A percentile compares a stretch with the other conserved stretches of the same genome.
These are phyloP conservation scores for Ammospiza nelsoni DNA, from an alignment of 2,113 vertebrate genomes.

Conservation along the genomic window DNA sequence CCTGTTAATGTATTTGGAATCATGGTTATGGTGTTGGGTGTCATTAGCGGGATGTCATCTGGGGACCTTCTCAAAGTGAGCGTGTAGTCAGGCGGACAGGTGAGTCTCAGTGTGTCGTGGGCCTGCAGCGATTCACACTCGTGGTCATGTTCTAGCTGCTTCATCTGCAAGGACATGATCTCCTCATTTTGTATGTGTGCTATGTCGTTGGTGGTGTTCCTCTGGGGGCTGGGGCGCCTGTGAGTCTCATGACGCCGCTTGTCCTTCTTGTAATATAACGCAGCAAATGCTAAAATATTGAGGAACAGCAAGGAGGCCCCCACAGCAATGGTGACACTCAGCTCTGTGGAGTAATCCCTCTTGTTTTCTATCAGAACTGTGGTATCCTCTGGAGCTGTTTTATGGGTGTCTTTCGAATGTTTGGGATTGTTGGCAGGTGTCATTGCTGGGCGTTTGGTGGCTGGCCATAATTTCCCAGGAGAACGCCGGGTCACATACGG, in stretches of 20 bases:
- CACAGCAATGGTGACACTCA: conserved; percentile 95
- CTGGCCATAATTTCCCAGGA: conserved; percentile 90
- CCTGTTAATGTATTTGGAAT: conserved; percentile 90
- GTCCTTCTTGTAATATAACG: conserved; percentile 96
- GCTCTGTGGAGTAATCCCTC: conserved; percentile 92
- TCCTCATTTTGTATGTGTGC: conserved; percentile 92
- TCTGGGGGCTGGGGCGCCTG: conserved; percentile 86
- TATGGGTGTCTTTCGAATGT: conserved; percentile 86
- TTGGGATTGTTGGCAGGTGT: conserved; percentile 87
- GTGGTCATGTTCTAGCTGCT: conserved; percentile 90
- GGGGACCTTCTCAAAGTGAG: conserved; percentile 93
- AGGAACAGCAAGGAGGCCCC: conserved; percentile 94
- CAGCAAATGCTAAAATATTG: conserved; percentile 95
- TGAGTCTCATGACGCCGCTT: conserved; percentile 91
- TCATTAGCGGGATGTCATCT: conserved; percentile 92
- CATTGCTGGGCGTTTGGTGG: conserved; percentile 91
- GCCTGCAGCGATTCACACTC: conserved; percentile 87
- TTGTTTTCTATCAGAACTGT: conserved; percentile 92
- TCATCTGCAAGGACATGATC: conserved; percentile 93
- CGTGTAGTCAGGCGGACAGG: conserved; percentile 92
- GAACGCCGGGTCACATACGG: conserved; percentile 89
- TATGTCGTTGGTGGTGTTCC: conserved; percentile 85
- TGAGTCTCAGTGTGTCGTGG: conserved; percentile 85
- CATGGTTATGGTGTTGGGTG: conserved; percentile 94
- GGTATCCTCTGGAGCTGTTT: conserved; percentile 81